Evolutionary conservation across 2,888 invertebrate genomes (phyloP).

Genomic region (Dolichopus griseipennis): DNA sequence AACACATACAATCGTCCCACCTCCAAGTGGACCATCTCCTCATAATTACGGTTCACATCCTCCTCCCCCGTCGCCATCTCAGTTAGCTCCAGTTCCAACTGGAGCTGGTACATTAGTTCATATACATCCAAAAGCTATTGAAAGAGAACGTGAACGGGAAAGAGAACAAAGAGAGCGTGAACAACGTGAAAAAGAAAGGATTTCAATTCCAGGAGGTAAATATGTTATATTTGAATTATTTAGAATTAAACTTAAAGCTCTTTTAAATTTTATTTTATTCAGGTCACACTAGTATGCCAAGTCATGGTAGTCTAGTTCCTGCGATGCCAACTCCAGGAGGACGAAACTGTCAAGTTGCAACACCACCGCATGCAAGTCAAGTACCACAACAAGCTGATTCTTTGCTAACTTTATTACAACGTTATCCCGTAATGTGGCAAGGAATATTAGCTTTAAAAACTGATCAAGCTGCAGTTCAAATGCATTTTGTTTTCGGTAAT

Average conservation of each 20-base stretch:
- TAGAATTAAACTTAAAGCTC: neutral
- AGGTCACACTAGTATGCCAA: slow-evolving; percentile 27
- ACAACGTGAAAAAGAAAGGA: slow-evolving; percentile 32
- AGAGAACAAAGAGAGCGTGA: slow-evolving; percentile 31
- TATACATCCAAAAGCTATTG: slow-evolving; percentile 34
- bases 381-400: slow-evolving; percentile 77
- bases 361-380: slow-evolving; percentile 65
- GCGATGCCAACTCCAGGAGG: slow-evolving; percentile 29
- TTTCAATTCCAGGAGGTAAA: slow-evolving; percentile 26
- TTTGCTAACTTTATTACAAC: slow-evolving; percentile 70
- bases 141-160: slow-evolving; percentile 32
- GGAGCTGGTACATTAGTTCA: slow-evolving; percentile 18
- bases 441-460: slow-evolving; percentile 90
- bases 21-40: slow-evolving; percentile 46
- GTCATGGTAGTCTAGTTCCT: slow-evolving; percentile 33
- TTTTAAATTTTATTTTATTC: slow-evolving; percentile 8
- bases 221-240: neutral
- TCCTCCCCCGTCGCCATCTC: slow-evolving; percentile 31
- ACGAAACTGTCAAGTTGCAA: slow-evolving; percentile 34
- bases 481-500: slow-evolving; percentile 97
- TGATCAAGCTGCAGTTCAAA: slow-evolving; percentile 94
- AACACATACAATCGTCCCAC: slow-evolving; percentile 48
- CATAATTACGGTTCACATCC: slow-evolving; percentile 42
- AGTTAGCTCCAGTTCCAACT: slow-evolving; percentile 23
- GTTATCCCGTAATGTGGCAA: slow-evolving; percentile 97